These are phyloP conservation scores for Hirtodrosophila alboralis DNA, from an alignment of 2,888 invertebrate species.

Conservation along the genomic window DNA sequence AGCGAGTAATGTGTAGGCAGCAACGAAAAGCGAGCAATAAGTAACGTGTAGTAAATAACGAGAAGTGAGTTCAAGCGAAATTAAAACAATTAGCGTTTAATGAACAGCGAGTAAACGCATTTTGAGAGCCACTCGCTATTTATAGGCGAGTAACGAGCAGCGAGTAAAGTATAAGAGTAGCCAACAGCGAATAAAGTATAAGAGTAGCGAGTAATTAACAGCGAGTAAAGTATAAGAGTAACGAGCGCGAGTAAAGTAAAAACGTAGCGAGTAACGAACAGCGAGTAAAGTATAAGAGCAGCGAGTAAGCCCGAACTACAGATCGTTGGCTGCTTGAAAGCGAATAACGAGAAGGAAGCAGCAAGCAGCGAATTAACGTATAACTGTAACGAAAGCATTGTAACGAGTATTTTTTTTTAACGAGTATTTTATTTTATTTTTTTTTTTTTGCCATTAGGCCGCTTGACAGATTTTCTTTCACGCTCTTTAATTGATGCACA, in stretches of 20 bases:
- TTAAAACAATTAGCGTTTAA: not conserved
- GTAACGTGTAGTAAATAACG: not conserved
- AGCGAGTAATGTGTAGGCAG: too few species aligned
- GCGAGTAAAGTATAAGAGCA: not conserved
- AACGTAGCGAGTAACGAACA: not conserved
- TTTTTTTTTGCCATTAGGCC: too few species aligned
- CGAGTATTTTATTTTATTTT: too few species aligned
- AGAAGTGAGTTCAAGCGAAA: not conserved
- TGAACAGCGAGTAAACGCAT: not conserved
- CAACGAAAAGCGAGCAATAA: not conserved
- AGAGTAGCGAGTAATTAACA: not conserved
- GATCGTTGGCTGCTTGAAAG: too few species aligned
- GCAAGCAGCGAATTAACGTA: not conserved
- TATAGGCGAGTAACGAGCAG: not conserved
- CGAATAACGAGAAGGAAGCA: too few species aligned
- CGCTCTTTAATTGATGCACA: constrained; percentile 26
- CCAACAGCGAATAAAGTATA: too few species aligned
- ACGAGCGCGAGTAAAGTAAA: not conserved
- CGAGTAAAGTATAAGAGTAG: too few species aligned
- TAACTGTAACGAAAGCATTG: not conserved
- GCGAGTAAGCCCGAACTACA: too few species aligned
- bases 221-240: not conserved
- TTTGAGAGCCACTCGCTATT: too few species aligned
- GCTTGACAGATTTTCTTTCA: constrained; percentile 8
- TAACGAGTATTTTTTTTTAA: constrained; percentile 4